Percentiles rank a stretch among this genome's conserved stretches.
Conservation (phyloP, 2,888 invertebrate genomes). For the Rhogogaster chlorosoma region DNA sequence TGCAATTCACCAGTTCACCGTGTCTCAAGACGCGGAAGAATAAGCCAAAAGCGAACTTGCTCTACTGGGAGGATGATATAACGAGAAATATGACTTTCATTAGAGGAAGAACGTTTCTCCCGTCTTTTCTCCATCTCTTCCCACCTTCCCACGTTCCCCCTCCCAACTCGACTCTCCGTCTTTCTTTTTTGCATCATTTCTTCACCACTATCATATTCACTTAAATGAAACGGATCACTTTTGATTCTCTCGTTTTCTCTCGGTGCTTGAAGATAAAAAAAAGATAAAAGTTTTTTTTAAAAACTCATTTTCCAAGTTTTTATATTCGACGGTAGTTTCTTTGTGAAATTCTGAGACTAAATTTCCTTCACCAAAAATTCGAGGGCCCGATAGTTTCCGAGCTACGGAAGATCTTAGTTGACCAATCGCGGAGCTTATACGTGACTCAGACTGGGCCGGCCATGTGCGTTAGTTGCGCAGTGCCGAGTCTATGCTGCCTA, state of each 20-base stretch:
- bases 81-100: slow-evolving; percentile 55
- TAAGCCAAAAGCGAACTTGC: slow-evolving; percentile 22
- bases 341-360: no score
- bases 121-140: slow-evolving; percentile 26
- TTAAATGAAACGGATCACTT: slow-evolving; percentile 4
- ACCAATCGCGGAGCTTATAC: no score
- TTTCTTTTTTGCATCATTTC: neutral
- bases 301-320: no score
- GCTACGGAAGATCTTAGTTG: no score
- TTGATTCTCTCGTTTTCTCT: neutral
- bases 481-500: no score
- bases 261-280: neutral
- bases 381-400: no score
- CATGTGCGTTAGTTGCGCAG: no score
- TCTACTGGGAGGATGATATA: slow-evolving; percentile 37
- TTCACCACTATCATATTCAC: neutral
- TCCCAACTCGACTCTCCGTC: neutral
- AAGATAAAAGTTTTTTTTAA: no score
- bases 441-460: no score
- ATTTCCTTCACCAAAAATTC: no score
- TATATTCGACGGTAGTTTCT: no score
- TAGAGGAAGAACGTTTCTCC: slow-evolving; percentile 33
- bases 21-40: slow-evolving; percentile 2
- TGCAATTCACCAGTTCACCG: neutral
- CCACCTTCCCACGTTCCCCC: neutral